Conservation (phyloP, 2,113 vertebrate species). For the Meleagris gallopavo region DNA sequence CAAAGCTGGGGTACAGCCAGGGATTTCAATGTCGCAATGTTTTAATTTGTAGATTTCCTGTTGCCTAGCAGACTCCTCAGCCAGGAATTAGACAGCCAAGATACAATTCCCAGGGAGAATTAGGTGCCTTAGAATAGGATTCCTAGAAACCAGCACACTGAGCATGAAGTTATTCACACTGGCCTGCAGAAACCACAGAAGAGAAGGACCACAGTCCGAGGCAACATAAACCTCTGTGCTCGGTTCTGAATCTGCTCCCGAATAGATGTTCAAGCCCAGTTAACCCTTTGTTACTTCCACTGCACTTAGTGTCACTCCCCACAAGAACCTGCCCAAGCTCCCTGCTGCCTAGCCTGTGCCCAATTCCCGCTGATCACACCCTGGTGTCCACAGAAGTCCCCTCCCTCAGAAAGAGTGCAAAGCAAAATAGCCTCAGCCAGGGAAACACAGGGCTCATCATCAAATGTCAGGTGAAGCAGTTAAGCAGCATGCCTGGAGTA, state of each 20-base stretch:
- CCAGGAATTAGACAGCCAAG: conserved; percentile 39
- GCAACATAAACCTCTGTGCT: neutral
- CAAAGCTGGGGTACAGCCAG: conserved; percentile 61
- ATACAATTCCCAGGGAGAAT: neutral
- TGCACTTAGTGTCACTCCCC: neutral
- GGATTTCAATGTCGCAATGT: conserved; percentile 56
- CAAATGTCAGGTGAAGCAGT: neutral
- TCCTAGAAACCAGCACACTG: conserved; percentile 53
- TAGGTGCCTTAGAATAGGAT: conserved; percentile 47
- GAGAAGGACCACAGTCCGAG: neutral
- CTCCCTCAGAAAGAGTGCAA: neutral
- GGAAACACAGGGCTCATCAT: neutral
- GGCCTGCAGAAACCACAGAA: conserved; percentile 30
- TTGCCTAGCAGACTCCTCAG: conserved; percentile 51
- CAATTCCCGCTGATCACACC: too few species aligned
- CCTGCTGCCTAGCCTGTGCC: neutral
- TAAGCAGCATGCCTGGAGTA: neutral
- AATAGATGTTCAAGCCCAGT: neutral
- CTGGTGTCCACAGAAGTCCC: accelerated
- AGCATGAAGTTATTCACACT: conserved; percentile 26
- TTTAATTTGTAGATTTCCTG: conserved; percentile 68
- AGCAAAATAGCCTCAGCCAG: neutral
- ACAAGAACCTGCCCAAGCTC: neutral
- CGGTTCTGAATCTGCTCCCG: neutral
- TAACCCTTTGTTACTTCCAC: neutral